phyloP scores from a whole-genome alignment of 2,113 vertebrate genomes.

The Nanger granti region DNA sequence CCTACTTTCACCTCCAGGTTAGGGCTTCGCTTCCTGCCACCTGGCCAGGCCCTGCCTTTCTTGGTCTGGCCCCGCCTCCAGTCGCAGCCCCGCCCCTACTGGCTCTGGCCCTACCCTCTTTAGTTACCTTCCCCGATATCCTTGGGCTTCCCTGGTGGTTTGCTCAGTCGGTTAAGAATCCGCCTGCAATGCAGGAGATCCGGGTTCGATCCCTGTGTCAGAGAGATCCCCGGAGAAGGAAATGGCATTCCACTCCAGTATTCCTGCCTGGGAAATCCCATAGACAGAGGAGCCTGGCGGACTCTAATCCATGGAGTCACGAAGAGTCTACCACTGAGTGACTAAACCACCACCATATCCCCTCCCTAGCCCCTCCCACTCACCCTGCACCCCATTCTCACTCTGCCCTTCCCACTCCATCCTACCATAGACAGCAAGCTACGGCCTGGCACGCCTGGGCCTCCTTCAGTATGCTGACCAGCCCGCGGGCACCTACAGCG shows the following conservation, averaged over 20 bases:
- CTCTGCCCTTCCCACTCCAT: fast-evolving
- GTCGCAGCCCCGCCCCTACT: not conserved
- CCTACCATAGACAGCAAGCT: conserved; percentile 79
- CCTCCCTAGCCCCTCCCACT: not conserved
- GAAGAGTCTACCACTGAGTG: not conserved
- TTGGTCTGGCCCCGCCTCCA: not conserved
- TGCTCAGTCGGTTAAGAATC: not conserved
- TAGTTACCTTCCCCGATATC: not conserved
- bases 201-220: not conserved
- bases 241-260: not conserved
- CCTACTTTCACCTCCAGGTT: fast-evolving
- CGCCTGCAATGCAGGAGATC: not conserved
- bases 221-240: not conserved
- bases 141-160: not conserved
- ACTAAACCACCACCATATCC: too few relatives aligned
- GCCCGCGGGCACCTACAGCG: conserved; percentile 87
- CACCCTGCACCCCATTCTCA: fast-evolving
- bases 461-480: conserved; percentile 80
- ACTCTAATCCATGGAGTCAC: not conserved
- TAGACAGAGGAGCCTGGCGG: not conserved
- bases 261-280: not conserved
- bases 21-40: fast-evolving
- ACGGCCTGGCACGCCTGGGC: conserved; percentile 84
- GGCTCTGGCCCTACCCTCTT: not conserved
- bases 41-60: not conserved